Base-by-base conservation (phyloP, 1,140 invertebrate species). In the Drosophila azteca region DNA sequence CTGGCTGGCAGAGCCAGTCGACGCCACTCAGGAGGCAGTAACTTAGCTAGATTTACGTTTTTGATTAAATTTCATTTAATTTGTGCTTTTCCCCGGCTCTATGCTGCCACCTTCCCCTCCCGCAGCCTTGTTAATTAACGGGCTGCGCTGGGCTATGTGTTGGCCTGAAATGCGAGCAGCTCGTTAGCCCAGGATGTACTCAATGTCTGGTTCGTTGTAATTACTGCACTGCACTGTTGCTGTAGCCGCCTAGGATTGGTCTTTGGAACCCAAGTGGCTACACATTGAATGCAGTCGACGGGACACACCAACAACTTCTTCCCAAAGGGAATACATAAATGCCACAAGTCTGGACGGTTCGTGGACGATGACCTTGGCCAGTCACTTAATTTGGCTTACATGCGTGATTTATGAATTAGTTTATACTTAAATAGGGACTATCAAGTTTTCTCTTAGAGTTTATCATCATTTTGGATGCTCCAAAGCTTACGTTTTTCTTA, bases 51-150 rank as follows among this genome's bases (percentile, higher is more conserved):
- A 84, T 85, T 83, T 85, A 84, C 81, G 81, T 74, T 84, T 84
- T 84, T 84, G 81, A 84, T 85, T 84, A 84, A 84, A 84, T 84
- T 85, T 85, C 58, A 66, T 84, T 84, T 85, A 84, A 83, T 85
- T 84, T 84, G 77, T 68, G 80, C 81, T 84, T 79, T 81, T 57
- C 48, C 39, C 66, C 46, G 46, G 35, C 11, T 11, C 11, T 26
- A 5, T 26, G 0, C 35, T 39, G 35, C n/a, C 26, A 53, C 15
- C 62, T 45, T 20, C 60, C 51, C 46, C 31, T 77, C 51, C 49
- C 71, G 60, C 61, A 64, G 66, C 59, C 76, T 71, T 70, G 65
- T 69, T 85, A 84, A 84, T 85, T 84, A 84, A 74, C 61, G 61
- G 46, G 51, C 35, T 39, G 35, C 3, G 11, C 35, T 35, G 29